Conservation (phyloP, 1,140 invertebrate species). For the Ostrea denselamellosa region DNA sequence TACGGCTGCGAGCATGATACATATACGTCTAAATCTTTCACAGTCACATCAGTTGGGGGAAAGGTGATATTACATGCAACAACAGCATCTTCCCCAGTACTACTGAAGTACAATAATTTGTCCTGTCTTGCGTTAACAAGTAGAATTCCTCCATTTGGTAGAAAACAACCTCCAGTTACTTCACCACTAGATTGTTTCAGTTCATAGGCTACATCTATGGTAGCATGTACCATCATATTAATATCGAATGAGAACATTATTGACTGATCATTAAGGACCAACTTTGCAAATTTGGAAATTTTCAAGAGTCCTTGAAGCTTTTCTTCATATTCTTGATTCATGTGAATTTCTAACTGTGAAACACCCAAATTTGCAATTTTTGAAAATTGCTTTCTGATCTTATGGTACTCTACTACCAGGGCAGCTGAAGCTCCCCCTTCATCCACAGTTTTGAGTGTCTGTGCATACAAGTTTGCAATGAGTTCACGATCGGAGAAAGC, state of each 20-base stretch:
- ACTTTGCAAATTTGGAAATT: neutral
- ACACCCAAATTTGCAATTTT: neutral
- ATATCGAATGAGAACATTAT: neutral
- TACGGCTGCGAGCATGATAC: neutral
- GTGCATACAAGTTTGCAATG: neutral
- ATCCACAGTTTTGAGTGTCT: neutral
- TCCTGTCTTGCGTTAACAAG: neutral
- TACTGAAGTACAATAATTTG: neutral
- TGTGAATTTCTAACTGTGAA: neutral
- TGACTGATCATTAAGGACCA: neutral
- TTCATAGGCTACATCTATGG: neutral
- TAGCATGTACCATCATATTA: neutral
- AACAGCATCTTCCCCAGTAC: neutral
- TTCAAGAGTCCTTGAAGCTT: neutral
- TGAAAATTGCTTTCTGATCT: neutral
- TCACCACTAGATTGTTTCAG: neutral
- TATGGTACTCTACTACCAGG: neutral
- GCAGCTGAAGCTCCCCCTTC: neutral
- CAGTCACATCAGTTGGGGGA: neutral
- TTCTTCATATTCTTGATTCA: neutral
- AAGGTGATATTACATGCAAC: neutral
- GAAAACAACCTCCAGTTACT: slow-evolving; percentile 4
- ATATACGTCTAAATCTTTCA: neutral
- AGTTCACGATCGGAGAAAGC: neutral
- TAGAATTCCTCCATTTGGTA: neutral